Base-by-base conservation (phyloP, 2,797 vertebrate genomes). In the Cossypha caffra region DNA sequence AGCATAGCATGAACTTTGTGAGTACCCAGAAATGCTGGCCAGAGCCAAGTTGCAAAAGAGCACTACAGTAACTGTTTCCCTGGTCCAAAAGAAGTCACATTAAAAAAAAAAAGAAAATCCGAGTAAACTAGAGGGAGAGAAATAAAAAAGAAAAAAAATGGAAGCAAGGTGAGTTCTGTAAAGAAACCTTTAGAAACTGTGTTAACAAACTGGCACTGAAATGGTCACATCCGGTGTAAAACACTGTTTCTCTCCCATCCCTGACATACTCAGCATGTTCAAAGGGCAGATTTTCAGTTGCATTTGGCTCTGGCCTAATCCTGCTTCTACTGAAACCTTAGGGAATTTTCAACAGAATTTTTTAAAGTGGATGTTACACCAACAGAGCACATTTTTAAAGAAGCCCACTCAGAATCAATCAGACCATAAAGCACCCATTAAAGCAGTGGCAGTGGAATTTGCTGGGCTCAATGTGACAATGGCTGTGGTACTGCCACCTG, bases 31-130 rank as follows among this genome's bases (percentile, higher is more conserved):
- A 80, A 88, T 8, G 0, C 26, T 26, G 55, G 18, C 23, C 29
- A 48, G 26, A 86, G 96, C 95, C 96, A 88, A 96, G 86, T 51
- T 96, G 91, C 96, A 84, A 95, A 96, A 94, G 92, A 94, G 79
- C 42, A 33, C 81, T 71, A 26, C 75, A 57, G 57, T 85, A 87
- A 81, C 33, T 14, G 18, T 35, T 77, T 57, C 78, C 82, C 42
- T 2, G 11, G 83, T 94, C 95, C 94, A 94, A 88, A 82, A 74
- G 77, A 86, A 75, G 74, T 58, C 93, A 84, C 24, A 31, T 54
- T 4, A 51, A 61, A 31, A 43, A 47, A 38, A 66, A 21, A 9
- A 25, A 48, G 8, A 48, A 33, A 5, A 11, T 3, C 21, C 16
- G 35, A 80, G 25, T 19, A 48, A 90, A 51, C 5, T 5, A 16